phyloP scores from a whole-genome alignment of 2,797 vertebrate species.

The Myiothlypis chrysogaster region DNA sequence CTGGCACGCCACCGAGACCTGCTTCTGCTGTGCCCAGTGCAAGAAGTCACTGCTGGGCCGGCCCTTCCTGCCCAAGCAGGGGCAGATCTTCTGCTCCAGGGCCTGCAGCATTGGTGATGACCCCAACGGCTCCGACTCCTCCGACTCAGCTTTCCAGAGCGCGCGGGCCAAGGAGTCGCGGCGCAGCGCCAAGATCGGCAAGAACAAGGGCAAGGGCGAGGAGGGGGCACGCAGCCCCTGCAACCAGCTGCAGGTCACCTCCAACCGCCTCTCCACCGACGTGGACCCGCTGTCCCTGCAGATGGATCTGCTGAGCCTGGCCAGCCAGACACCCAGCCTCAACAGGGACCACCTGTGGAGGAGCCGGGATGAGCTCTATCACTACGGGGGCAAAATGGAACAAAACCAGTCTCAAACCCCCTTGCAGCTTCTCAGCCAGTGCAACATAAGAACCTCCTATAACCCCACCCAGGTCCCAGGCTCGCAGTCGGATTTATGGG shows the following conservation, averaged over 20 bases:
- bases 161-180: constrained; percentile 91
- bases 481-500: constrained; percentile 82
- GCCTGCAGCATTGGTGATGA: constrained; percentile 93
- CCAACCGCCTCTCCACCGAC: constrained; percentile 86
- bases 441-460: constrained; percentile 90
- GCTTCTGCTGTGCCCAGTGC: constrained; percentile 96
- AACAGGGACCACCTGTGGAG: constrained; percentile 92
- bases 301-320: constrained; percentile 97
- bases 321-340: constrained; percentile 93
- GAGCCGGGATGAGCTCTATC: constrained; percentile 83
- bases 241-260: constrained; percentile 81
- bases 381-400: constrained; percentile 83
- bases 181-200: constrained; percentile 89
- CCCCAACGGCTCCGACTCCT: constrained; percentile 92
- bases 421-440: constrained; percentile 93
- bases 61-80: constrained; percentile 96
- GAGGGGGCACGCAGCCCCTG: constrained; percentile 74
- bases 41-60: constrained; percentile 94
- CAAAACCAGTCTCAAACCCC: constrained; percentile 78
- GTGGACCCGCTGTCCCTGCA: constrained; percentile 95
- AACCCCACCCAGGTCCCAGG: constrained; percentile 76
- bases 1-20: constrained; percentile 96
- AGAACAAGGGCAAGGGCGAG: constrained; percentile 81
- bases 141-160: constrained; percentile 94
- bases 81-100: constrained; percentile 97